Evolutionary conservation across 2,113 vertebrate genomes (phyloP).

Genomic region (Damaliscus lunatus): DNA sequence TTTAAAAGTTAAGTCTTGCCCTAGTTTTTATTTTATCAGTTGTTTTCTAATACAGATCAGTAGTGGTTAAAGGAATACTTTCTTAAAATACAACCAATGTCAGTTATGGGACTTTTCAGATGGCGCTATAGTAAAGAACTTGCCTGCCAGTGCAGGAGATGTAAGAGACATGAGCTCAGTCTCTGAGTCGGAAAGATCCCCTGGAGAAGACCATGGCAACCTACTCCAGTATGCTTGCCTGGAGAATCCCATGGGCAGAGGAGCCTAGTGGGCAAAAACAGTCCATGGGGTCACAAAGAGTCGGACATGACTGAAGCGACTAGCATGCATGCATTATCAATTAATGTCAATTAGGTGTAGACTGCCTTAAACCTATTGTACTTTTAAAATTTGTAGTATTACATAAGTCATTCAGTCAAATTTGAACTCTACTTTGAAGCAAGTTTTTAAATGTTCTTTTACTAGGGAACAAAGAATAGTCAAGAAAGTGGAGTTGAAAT

Average conservation of each 20-base stretch:
- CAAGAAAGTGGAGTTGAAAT: conserved; percentile 88
- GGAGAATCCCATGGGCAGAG: not conserved
- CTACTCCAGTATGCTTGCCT: not conserved
- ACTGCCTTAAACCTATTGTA: not conserved
- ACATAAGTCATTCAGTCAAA: not conserved
- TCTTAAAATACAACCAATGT: not conserved
- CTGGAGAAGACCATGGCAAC: not conserved
- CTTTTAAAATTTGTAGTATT: not conserved
- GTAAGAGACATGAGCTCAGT: not conserved
- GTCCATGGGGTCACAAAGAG: not conserved
- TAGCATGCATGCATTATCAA: not conserved
- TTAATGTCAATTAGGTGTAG: not conserved
- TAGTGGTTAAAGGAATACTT: not conserved
- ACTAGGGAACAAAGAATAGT: conserved; percentile 87
- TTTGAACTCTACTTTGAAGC: not conserved
- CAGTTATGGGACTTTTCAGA: not conserved
- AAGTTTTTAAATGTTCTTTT: conserved; percentile 41
- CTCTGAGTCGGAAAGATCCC: not conserved
- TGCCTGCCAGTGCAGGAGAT: not conserved
- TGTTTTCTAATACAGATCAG: not conserved
- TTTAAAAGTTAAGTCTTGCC: not conserved
- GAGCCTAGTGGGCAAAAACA: not conserved
- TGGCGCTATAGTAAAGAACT: not conserved
- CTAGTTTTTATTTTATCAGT: not conserved
- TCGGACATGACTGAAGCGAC: not conserved